These are phyloP conservation scores for Paracanthobrama guichenoti DNA, from an alignment of 2,113 vertebrate genomes.

Conservation along the genomic window DNA sequence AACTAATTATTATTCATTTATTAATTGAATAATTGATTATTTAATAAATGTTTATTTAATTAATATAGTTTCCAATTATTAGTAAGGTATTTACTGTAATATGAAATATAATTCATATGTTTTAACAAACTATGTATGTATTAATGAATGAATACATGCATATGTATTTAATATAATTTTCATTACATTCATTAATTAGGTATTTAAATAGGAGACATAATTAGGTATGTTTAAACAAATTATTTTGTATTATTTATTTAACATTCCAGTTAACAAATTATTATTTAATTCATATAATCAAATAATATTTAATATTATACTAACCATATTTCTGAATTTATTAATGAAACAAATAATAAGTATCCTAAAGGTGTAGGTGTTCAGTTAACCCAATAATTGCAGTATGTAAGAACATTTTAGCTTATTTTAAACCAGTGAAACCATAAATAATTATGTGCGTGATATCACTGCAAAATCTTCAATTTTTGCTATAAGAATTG, in stretches of 20 bases:
- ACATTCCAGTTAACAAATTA: not conserved
- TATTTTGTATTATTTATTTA: not conserved
- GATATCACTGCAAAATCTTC: slow-evolving; percentile 13
- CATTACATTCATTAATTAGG: not conserved
- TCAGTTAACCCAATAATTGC: not conserved
- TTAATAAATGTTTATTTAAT: not conserved
- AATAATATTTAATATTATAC: not conserved
- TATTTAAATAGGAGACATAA: not conserved
- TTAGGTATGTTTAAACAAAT: not conserved
- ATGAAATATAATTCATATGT: not conserved
- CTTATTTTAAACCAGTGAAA: not conserved
- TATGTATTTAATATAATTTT: not conserved
- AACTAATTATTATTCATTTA: too few relatives aligned
- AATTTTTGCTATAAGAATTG: slow-evolving; percentile 1
- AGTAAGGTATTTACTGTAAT: not conserved
- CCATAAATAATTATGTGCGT: slow-evolving; percentile 9
- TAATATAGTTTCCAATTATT: not conserved
- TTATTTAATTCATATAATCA: not conserved
- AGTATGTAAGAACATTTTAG: not conserved
- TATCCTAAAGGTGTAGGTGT: not conserved
- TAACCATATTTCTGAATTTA: not conserved
- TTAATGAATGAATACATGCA: not conserved
- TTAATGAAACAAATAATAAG: not conserved
- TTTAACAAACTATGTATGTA: not conserved
- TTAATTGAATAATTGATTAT: too few relatives aligned